These are phyloP conservation scores for Drosophila funebris DNA, from an alignment of 1,140 invertebrate genomes.

Conservation along the genomic window DNA sequence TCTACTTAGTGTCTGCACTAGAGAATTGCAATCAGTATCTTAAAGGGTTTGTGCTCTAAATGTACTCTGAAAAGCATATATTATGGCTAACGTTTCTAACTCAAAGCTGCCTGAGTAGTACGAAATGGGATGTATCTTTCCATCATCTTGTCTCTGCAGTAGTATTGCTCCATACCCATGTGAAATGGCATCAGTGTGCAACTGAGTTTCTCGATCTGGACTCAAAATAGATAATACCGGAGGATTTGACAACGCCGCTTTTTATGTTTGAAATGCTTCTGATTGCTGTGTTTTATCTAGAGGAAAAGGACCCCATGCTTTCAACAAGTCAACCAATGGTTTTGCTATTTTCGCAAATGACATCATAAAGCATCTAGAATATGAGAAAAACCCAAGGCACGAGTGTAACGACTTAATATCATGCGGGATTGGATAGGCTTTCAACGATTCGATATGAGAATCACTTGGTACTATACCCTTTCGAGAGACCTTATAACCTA, in stretches of 20 bases:
- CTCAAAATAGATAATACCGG: background rate
- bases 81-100: background rate
- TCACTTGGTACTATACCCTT: too few species aligned
- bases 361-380: background rate
- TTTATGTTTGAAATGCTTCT: background rate
- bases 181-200: background rate
- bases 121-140: background rate
- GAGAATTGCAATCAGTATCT: too few species aligned
- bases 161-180: background rate
- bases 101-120: conserved; percentile 2
- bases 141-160: background rate
- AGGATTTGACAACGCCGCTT: background rate
- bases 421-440: too few species aligned
- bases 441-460: background rate
- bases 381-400: background rate
- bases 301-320: background rate
- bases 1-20: conserved; percentile 2
- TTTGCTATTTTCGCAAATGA: background rate
- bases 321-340: background rate
- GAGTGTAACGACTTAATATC: too few species aligned
- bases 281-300: background rate
- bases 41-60: conserved; percentile 9
- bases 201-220: background rate
- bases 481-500: too few species aligned
- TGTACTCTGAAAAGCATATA: background rate